Base-by-base conservation (phyloP, 2,797 vertebrate species). In the Sebastes nivosus region DNA sequence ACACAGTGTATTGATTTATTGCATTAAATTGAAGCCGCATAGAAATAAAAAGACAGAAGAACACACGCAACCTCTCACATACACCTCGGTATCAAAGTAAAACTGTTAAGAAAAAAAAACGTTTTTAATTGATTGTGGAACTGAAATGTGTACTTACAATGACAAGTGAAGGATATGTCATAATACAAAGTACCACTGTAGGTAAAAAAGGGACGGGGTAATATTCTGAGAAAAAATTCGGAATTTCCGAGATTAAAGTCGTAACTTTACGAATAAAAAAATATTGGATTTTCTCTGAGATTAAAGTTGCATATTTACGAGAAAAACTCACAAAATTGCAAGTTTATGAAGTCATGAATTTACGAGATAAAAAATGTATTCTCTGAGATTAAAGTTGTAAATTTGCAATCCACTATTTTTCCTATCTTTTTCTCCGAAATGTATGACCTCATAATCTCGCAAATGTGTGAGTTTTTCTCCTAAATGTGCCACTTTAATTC, bases 1-100 rank as follows among this genome's bases (percentile, higher is more conserved):
- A 83, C 22, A 22, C 32, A 50, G 16, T 75, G 75, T 76, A 77
- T 88, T 85, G 69, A 89, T 92, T 87, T 82, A 75, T 77, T 4
- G 8, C 16, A 18, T 69, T 52, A 32, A 70, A 67, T 87, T 29
- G 59, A 72, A 82, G 52, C 64, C 34, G 55, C 46, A 73, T 59
- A 65, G 30, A 52, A 36, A 34, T 63, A 58, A 46, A 82, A 20
- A 63, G 27, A 66, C 24, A 65, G 5, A 81, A 55, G 13, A 34
- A 50, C 6, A 65, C 8, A 42, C 3, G 20, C 29, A 30, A 34
- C 29, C 2, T 61, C 20, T 25, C 9, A 57, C 5, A 42, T 25
- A 38, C 2, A 63, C 5, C 13, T 25, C 9, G 25, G 10, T 32
- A 60, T 58, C 20, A 71, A 76, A 46, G 20, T 42, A 16, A 65